Evolutionary conservation across 2,888 invertebrate species (phyloP).

Genomic region (Orthonevra nobilis): DNA sequence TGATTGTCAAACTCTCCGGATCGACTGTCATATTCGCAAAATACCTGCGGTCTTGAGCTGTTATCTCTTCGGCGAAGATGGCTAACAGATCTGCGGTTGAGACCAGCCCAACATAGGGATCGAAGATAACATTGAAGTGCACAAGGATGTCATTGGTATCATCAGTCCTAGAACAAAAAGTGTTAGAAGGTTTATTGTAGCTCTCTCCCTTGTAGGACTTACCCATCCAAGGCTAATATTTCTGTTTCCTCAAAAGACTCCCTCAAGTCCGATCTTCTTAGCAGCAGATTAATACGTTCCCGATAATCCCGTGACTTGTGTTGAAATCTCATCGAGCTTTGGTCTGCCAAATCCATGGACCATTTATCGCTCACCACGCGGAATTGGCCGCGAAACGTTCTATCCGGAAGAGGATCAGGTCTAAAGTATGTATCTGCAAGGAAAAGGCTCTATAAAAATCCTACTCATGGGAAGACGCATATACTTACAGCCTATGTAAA

Average conservation of each 20-base stretch:
- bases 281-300: conserved; percentile 87
- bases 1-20: conserved; percentile 84
- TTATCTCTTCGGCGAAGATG: conserved; percentile 85
- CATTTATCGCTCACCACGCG: conserved; percentile 87
- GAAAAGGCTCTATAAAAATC: neutral
- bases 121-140: conserved; percentile 92
- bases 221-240: conserved; percentile 92
- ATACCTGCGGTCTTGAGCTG: conserved; percentile 82
- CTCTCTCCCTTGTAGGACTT: conserved; percentile 77
- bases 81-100: conserved; percentile 84
- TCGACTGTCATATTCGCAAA: conserved; percentile 85
- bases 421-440: conserved; percentile 78
- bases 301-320: conserved; percentile 88
- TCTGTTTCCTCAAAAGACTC: conserved; percentile 90
- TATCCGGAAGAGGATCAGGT: conserved; percentile 86
- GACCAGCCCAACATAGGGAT: conserved; percentile 87
- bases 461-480: too few species aligned
- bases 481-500: conserved; percentile 84
- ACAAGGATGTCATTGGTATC: conserved; percentile 87
- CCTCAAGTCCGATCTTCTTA: conserved; percentile 87
- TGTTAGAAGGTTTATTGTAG: too few species aligned
- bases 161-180: conserved; percentile 81
- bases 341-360: conserved; percentile 84
- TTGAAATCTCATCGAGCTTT: conserved; percentile 86
- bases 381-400: conserved; percentile 91